A percentile compares a stretch with the other conserved stretches of the same genome.
phyloP scores from a whole-genome alignment of 2,797 vertebrate species.

The Nyctibius grandis region DNA sequence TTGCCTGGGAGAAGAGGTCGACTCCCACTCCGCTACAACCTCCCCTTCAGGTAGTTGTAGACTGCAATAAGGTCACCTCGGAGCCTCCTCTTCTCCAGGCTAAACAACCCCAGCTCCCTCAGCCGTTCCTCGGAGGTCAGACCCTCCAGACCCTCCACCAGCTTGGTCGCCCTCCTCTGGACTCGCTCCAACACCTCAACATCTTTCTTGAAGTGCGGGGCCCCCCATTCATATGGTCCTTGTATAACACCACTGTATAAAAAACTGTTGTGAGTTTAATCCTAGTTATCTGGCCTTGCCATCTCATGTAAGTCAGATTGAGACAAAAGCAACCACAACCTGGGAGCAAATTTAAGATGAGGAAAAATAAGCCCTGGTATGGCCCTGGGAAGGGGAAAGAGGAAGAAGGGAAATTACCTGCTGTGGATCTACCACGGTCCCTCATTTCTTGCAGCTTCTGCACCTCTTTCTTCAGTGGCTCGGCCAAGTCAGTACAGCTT shows the following conservation, averaged over 20 bases:
- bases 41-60: too few species aligned
- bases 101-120: too few species aligned
- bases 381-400: background rate
- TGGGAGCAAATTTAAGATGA: background rate
- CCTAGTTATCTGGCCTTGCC: background rate
- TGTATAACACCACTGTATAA: background rate
- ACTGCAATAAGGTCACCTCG: too few species aligned
- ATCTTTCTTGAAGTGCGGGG: too few species aligned
- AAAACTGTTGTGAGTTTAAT: background rate
- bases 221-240: background rate
- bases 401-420: slow-evolving; percentile 63
- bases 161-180: too few species aligned
- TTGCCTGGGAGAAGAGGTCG: too few species aligned
- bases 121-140: too few species aligned
- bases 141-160: too few species aligned
- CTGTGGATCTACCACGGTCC: slow-evolving; percentile 41
- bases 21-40: too few species aligned
- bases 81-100: too few species aligned
- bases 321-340: background rate
- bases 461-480: slow-evolving; percentile 85
- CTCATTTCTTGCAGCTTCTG: slow-evolving; percentile 85
- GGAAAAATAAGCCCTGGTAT: background rate
- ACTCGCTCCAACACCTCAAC: too few species aligned
- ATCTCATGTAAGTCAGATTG: background rate
- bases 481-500: slow-evolving; percentile 85